Percentiles rank a stretch among this genome's conserved stretches.
These are phyloP conservation scores for Chrysogorgia sp. DNA, from an alignment of 92 coral and sea anemone genomes.

Conservation along the genomic window DNA sequence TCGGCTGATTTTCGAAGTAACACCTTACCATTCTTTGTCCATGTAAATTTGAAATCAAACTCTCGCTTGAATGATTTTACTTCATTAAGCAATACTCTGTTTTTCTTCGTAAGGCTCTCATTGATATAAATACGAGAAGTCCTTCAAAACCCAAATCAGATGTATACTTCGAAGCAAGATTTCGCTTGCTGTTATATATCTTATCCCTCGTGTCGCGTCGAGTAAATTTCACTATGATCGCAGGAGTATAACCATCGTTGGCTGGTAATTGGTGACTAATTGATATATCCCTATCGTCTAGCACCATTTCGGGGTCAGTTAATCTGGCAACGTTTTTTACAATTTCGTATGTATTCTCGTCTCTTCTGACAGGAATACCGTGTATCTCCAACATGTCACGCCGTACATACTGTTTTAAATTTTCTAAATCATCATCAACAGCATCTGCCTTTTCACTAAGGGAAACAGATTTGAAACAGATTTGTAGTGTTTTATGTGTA, in stretches of 20 bases:
- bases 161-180: not conserved
- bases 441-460: not conserved
- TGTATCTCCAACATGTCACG: conserved; percentile 32
- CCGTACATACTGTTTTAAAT: conserved; percentile 20
- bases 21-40: conserved; percentile 38
- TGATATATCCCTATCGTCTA: conserved; percentile 10
- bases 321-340: conserved; percentile 24
- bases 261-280: conserved; percentile 32
- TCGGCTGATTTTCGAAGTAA: not conserved
- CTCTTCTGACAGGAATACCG: conserved; percentile 10
- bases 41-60: conserved; percentile 9
- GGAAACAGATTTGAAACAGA: no score
- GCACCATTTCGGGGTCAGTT: conserved; percentile 8
- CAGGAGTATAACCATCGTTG: not conserved
- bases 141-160: not conserved
- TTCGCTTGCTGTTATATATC: not conserved
- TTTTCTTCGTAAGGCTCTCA: conserved; percentile 20
- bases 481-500: no score
- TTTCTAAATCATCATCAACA: not conserved
- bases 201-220: conserved; percentile 2
- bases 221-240: conserved; percentile 3
- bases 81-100: conserved; percentile 6
- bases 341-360: conserved; percentile 23
- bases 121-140: conserved; percentile 12
- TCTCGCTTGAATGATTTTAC: conserved; percentile 27